Percentiles rank a stretch among this genome's conserved stretches.
Conservation (phyloP, 2,888 invertebrate species). For the Troglohyphantes excavatus region DNA sequence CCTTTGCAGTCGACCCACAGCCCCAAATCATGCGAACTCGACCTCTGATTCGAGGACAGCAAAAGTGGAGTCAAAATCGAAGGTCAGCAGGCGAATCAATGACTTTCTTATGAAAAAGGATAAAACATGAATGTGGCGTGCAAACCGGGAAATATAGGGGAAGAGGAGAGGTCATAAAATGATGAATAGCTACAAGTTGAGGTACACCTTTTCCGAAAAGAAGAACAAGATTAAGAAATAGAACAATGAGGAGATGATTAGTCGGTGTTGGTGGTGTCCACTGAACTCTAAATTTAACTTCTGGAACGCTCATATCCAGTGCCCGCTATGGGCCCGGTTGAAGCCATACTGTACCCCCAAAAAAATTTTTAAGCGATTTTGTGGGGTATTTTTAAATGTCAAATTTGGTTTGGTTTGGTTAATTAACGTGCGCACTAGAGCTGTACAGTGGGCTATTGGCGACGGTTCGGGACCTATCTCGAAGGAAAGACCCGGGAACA, state of each 20-base stretch:
- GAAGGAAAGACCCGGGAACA: too few relatives aligned
- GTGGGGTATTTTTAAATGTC: too few relatives aligned
- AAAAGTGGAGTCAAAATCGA: neutral
- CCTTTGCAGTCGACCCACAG: neutral
- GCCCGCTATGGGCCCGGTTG: too few relatives aligned
- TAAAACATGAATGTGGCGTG: neutral
- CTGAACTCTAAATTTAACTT: too few relatives aligned
- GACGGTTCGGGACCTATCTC: too few relatives aligned
- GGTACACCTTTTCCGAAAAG: neutral
- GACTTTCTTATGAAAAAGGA: neutral
- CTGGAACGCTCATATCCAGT: too few relatives aligned
- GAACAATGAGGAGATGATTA: neutral
- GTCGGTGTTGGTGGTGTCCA: too few relatives aligned
- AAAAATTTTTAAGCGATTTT: too few relatives aligned
- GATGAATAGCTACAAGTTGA: neutral
- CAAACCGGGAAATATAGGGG: conserved; percentile 1
- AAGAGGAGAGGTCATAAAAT: neutral
- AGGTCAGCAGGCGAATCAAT: neutral
- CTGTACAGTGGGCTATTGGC: too few relatives aligned
- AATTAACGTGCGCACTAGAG: too few relatives aligned
- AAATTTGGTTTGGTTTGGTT: too few relatives aligned
- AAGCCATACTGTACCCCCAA: too few relatives aligned
- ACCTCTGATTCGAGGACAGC: neutral
- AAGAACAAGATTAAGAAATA: neutral
- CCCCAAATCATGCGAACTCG: neutral